Conservation (phyloP, 2,797 vertebrate species). For the Anguilla marmorata region DNA sequence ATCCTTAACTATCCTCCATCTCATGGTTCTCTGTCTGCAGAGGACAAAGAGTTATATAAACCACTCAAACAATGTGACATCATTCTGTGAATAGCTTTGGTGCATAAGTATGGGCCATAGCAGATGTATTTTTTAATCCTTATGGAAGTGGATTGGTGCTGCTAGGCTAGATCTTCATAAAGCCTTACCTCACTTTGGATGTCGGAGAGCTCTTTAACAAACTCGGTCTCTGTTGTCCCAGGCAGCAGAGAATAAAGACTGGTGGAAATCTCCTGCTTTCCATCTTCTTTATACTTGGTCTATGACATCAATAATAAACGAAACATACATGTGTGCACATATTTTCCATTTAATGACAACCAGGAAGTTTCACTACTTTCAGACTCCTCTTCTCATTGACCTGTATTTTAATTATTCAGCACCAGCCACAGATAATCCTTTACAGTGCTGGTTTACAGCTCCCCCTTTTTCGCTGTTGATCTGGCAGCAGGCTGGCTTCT, state of each 20-base stretch:
- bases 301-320: slow-evolving; percentile 47
- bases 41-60: not conserved
- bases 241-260: slow-evolving; percentile 67
- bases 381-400: not conserved
- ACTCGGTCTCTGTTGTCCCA: slow-evolving; percentile 62
- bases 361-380: not conserved
- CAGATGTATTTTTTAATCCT: not conserved
- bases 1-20: not conserved
- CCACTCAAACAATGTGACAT: not conserved
- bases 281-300: slow-evolving; percentile 81
- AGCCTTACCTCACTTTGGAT: slow-evolving; percentile 76
- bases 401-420: not conserved
- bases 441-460: not conserved
- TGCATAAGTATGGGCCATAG: not conserved
- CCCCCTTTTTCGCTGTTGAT: not conserved
- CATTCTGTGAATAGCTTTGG: not conserved
- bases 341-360: not conserved
- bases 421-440: not conserved
- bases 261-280: slow-evolving; percentile 48
- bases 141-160: not conserved
- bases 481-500: not conserved
- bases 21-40: not conserved
- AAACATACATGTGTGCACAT: slow-evolving; percentile 43
- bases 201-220: slow-evolving; percentile 61
- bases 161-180: not conserved